Base-by-base conservation (phyloP, 1,140 invertebrate genomes). In the Neodiprion fabricii region DNA sequence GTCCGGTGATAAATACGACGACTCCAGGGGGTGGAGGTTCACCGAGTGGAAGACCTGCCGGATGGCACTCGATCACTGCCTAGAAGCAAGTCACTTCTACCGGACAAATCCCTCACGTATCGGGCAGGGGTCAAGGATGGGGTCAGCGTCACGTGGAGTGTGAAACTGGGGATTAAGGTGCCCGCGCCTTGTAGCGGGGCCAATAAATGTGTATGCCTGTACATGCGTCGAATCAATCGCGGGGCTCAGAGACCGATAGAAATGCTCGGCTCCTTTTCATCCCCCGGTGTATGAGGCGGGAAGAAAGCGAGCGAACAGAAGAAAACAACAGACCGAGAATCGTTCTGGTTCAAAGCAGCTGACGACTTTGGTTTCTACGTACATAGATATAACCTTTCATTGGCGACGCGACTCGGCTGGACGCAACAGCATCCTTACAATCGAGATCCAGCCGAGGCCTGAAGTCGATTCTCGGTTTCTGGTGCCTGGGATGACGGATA, bases 91-190 rank as follows among this genome's bases (percentile, higher is more conserved):
- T 69, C 67, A 69, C 67, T 69, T 69, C 67, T 71, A 72, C 72
- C 14, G 71, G 75, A 75, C 78, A 76, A 69, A 66, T 72, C 68
- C 21, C 67, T 75, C 74, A 74, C 76, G 72, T 73, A 72, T 81
- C 80, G 78, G 50, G 74, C 53, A 76, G 72, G 76, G 83, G 81
- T 83, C 83, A 83, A 81, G 78, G 79, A 67, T 78, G 76, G 67
- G 81, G 80, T 83, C 81, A 84, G 72, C 76, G 78, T 79, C 80
- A 84, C 77, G 77, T 85, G 79, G 80, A 83, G 82, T 83, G 83
- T 83, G 81, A 85, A 84, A 84, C 80, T 79, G 74, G 74, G 80
- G 80, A 83, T 84, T 79, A 72, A 70, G 71, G 70, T 48, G 28
- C 28, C 28, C 28, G 5, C 28, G 49, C 74, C 48, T 71, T 14